Conservation (phyloP, 2,888 invertebrate genomes). For the Diogma glabrata region DNA sequence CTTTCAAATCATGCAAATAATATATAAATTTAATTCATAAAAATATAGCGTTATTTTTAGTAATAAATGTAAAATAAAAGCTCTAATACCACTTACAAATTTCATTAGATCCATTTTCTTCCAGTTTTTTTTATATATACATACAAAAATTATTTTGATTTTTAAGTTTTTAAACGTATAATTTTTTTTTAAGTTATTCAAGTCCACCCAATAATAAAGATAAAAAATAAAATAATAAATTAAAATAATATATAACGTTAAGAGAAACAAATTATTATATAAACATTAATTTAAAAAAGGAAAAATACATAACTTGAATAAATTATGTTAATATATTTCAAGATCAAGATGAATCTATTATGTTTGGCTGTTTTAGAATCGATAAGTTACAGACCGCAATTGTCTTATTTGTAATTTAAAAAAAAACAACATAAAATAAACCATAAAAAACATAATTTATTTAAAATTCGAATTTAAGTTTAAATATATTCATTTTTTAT, state of each 20-base stretch:
- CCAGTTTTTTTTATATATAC: conserved; percentile 24
- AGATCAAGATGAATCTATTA: too few species aligned
- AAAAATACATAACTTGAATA: background rate
- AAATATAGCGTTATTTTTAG: background rate
- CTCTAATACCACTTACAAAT: conserved; percentile 39
- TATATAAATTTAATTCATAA: background rate
- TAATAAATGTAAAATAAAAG: conserved; percentile 24
- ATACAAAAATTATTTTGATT: conserved; percentile 21
- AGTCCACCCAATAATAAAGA: conserved; percentile 13
- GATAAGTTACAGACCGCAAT: too few species aligned
- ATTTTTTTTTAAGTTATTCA: too few species aligned
- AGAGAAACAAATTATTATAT: conserved; percentile 1
- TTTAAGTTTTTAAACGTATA: conserved; percentile 5
- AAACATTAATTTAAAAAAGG: background rate
- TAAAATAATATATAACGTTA: conserved; percentile 13
- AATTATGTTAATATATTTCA: conserved; percentile 7
- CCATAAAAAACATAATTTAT: too few species aligned
- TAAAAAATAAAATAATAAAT: conserved; percentile 18
- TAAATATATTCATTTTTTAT: too few species aligned
- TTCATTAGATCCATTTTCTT: conserved; percentile 32
- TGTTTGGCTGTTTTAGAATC: too few species aligned
- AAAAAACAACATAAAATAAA: too few species aligned
- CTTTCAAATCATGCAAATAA: background rate
- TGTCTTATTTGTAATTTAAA: too few species aligned
- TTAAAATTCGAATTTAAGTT: too few species aligned